phyloP scores from a whole-genome alignment of 2,888 invertebrate genomes.

The Eubasilissa splendida region DNA sequence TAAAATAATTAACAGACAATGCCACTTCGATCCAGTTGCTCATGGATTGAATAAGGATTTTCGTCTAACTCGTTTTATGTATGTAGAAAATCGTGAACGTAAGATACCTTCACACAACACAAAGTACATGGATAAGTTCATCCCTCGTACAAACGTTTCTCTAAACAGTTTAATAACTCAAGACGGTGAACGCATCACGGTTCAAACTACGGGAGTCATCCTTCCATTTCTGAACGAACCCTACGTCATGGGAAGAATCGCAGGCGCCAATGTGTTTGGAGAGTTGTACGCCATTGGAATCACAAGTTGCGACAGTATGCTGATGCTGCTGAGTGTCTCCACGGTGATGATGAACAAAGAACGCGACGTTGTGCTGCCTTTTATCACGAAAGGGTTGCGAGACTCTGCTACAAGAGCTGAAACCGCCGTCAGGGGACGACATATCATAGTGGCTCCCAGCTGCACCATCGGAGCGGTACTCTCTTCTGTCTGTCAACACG shows the following conservation, averaged over 20 bases:
- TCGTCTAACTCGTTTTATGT: no score
- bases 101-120: no score
- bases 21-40: no score
- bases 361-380: constrained; percentile 88
- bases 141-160: no score
- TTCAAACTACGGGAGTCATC: constrained; percentile 94
- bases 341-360: constrained; percentile 93
- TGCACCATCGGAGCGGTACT: constrained; percentile 93
- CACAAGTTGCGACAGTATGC: constrained; percentile 76
- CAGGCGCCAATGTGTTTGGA: constrained; percentile 93
- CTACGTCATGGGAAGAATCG: constrained; percentile 93
- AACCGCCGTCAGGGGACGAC: constrained; percentile 89
- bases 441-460: constrained; percentile 94
- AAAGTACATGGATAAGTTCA: no score
- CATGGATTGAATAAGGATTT: no score
- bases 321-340: constrained; percentile 91
- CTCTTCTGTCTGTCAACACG: constrained; percentile 86
- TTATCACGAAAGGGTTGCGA: constrained; percentile 93
- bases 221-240: constrained; percentile 94
- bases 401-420: constrained; percentile 90
- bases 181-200: constrained; percentile 84
- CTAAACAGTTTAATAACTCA: no score
- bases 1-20: no score
- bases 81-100: no score
- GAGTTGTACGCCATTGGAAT: constrained; percentile 80